Conservation (phyloP, 2,797 vertebrate species). For the Phrynocephalus vlangalii region DNA sequence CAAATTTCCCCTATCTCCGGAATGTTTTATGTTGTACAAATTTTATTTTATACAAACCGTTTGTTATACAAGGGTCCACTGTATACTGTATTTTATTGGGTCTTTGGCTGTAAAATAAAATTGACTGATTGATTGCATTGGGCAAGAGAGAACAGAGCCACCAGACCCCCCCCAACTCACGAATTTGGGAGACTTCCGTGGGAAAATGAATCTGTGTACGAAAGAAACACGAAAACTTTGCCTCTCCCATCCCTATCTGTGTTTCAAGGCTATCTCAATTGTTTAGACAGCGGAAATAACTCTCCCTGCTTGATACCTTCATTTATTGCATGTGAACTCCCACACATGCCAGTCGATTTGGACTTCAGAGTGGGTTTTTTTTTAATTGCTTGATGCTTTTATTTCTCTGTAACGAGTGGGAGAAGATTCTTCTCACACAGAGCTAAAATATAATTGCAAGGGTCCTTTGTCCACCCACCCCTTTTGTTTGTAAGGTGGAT, state of each 20-base stretch:
- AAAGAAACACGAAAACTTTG: conserved; percentile 54
- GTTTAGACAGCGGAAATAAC: conserved; percentile 56
- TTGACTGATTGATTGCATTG: conserved; percentile 13
- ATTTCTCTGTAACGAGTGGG: conserved; percentile 4
- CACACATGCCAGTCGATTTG: background rate
- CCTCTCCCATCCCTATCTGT: background rate
- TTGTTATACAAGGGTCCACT: too few relatives aligned
- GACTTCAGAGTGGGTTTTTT: background rate
- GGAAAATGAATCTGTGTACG: conserved; percentile 46
- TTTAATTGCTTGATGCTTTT: conserved; percentile 41
- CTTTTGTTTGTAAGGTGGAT: conserved; percentile 17
- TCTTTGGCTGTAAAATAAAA: too few relatives aligned
- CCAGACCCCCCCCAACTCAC: conserved; percentile 51
- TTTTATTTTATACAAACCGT: too few relatives aligned
- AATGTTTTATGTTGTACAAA: too few relatives aligned
- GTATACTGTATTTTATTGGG: too few relatives aligned
- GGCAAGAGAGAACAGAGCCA: conserved; percentile 61
- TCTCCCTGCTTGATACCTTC: conserved; percentile 42
- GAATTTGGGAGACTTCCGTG: conserved; percentile 57
- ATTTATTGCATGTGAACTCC: background rate
- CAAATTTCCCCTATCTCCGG: too few relatives aligned
- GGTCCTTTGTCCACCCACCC: background rate
- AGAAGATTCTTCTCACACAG: conserved; percentile 28
- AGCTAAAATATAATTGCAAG: conserved; percentile 36
- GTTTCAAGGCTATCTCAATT: conserved; percentile 24